Evolutionary conservation across 2,888 invertebrate genomes (phyloP).

Genomic region (Apocheima hispidaria): DNA sequence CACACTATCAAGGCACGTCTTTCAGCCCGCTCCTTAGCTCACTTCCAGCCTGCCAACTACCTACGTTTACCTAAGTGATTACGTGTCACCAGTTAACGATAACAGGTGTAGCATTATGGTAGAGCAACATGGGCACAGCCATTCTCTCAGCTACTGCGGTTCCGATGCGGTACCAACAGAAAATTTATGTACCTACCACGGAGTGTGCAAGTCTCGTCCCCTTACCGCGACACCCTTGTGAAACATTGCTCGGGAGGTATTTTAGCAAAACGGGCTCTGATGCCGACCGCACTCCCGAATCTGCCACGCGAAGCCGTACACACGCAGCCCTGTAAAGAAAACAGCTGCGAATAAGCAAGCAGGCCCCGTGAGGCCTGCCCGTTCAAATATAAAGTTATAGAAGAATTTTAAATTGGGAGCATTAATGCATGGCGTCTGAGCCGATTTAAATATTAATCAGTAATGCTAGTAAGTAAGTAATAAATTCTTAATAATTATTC

Average conservation of each 20-base stretch:
- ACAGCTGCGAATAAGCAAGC: constrained; percentile 69
- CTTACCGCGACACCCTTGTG: constrained; percentile 62
- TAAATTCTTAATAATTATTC: constrained; percentile 82
- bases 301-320: constrained; percentile 43
- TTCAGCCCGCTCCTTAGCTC: background rate
- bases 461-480: constrained; percentile 73
- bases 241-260: constrained; percentile 61
- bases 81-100: background rate
- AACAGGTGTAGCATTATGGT: constrained; percentile 53
- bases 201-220: constrained; percentile 75
- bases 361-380: constrained; percentile 65
- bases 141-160: constrained; percentile 77
- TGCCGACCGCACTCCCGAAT: constrained; percentile 56
- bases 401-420: constrained; percentile 82
- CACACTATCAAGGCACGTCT: background rate
- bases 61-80: background rate
- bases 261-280: constrained; percentile 62
- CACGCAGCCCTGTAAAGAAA: constrained; percentile 65
- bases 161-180: constrained; percentile 79
- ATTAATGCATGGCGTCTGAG: constrained; percentile 76
- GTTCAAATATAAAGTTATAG: constrained; percentile 83
- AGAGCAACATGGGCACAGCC: constrained; percentile 73
- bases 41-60: background rate
- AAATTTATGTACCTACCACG: constrained; percentile 79
- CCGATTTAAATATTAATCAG: constrained; percentile 79